Percentiles rank a stretch among this genome's conserved stretches.
phyloP scores from a whole-genome alignment of 2,797 vertebrate genomes.

The Botia kubotai region DNA sequence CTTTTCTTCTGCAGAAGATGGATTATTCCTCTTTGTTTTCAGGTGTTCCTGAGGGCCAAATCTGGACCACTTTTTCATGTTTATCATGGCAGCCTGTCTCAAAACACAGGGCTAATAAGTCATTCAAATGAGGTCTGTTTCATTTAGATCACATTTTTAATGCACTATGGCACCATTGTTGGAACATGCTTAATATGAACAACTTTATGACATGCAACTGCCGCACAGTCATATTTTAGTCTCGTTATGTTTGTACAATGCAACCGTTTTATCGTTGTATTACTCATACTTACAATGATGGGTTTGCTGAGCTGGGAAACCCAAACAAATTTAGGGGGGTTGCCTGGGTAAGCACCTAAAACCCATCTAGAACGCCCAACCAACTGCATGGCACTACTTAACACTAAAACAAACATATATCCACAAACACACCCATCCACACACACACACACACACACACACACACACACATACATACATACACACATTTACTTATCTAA shows the following conservation, averaged over 20 bases:
- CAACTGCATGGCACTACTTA: not conserved
- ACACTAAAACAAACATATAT: no score
- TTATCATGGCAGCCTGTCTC: constrained; percentile 8
- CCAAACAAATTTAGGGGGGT: not conserved
- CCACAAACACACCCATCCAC: no score
- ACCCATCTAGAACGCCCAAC: not conserved
- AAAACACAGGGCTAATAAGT: not conserved
- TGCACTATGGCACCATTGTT: not conserved
- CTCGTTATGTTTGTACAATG: not conserved
- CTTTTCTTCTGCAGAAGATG: constrained; percentile 37
- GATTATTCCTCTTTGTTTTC: constrained; percentile 45
- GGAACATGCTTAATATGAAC: not conserved
- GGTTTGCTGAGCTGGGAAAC: not conserved
- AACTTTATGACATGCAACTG: not conserved
- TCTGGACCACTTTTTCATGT: constrained; percentile 5
- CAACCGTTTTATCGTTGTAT: not conserved
- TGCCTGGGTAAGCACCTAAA: not conserved
- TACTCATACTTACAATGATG: not conserved
- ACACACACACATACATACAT: no score
- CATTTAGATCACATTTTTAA: not conserved
- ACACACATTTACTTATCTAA: no score
- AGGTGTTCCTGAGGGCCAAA: constrained; percentile 35
- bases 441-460: no score
- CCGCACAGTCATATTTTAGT: not conserved
- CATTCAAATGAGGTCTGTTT: not conserved